Percentiles rank a stretch among this genome's conserved stretches.
Evolutionary conservation across 1,140 invertebrate genomes (phyloP).

Genomic region (Pygmarrhopalites habei): DNA sequence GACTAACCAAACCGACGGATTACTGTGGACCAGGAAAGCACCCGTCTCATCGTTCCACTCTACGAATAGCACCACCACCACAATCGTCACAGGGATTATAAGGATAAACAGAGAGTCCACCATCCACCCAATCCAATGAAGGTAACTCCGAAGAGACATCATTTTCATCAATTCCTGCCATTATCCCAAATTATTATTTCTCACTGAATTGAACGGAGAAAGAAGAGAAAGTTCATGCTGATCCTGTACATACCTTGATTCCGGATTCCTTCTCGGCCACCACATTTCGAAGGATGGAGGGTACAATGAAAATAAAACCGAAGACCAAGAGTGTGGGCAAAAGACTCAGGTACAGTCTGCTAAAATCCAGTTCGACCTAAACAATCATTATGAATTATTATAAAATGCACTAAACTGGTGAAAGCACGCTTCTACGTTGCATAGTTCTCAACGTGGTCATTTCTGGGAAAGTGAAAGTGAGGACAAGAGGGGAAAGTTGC

Average conservation of each 20-base stretch:
- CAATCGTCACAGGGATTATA: constrained; percentile 20
- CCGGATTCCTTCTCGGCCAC: constrained; percentile 31
- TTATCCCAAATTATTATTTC: no score
- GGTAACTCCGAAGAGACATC: constrained; percentile 21
- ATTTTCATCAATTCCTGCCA: constrained; percentile 31
- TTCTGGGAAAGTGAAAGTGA: no score
- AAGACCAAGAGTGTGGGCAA: constrained; percentile 19
- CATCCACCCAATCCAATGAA: constrained; percentile 35
- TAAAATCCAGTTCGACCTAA: constrained; percentile 16
- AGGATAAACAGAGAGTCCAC: constrained; percentile 26
- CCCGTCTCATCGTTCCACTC: constrained; percentile 16
- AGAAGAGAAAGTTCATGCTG: neutral
- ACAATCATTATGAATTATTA: no score
- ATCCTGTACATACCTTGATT: constrained; percentile 26
- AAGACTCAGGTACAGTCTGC: constrained; percentile 8
- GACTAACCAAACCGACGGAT: no score
- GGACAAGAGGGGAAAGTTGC: no score
- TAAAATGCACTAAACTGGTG: no score
- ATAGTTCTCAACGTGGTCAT: no score
- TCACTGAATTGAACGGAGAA: neutral
- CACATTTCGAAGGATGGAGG: constrained; percentile 20
- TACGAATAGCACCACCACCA: constrained; percentile 18
- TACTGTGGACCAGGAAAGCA: constrained; percentile 19
- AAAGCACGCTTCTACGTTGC: no score
- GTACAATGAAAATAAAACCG: constrained; percentile 28